Percentiles rank a stretch among this genome's conserved stretches.
phyloP scores from a whole-genome alignment of 1,140 invertebrate genomes.

The Bombus ignitus region DNA sequence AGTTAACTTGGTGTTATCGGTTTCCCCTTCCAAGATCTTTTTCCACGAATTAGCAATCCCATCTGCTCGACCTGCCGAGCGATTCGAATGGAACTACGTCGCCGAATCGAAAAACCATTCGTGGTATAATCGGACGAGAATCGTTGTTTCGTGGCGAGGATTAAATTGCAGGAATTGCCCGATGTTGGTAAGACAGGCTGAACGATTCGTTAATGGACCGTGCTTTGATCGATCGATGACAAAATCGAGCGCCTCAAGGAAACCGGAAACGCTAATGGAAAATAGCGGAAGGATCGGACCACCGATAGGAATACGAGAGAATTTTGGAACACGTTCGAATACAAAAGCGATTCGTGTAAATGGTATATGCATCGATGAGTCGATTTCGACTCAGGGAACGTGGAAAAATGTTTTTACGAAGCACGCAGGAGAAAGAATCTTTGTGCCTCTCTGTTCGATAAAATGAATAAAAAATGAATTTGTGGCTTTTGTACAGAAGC shows the following conservation, averaged over 20 bases:
- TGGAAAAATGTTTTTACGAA: not conserved
- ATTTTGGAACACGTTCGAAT: not conserved
- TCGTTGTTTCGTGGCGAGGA: not conserved
- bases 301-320: not conserved
- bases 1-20: constrained; percentile 4
- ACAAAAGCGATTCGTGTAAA: not conserved
- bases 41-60: not conserved
- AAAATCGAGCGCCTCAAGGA: not conserved
- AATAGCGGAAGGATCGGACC: not conserved
- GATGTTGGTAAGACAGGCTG: too few relatives aligned
- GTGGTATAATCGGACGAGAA: not conserved
- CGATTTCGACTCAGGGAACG: not conserved
- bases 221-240: too few relatives aligned
- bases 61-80: not conserved
- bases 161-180: not conserved
- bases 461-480: not conserved
- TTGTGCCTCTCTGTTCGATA: not conserved
- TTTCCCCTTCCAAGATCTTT: not conserved
- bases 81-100: not conserved
- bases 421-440: not conserved
- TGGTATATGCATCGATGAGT: not conserved
- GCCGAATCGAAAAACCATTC: not conserved
- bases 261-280: not conserved
- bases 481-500: not conserved
- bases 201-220: too few relatives aligned